These are phyloP conservation scores for Temnothorax nylanderi DNA, from an alignment of 1,140 invertebrate genomes.

Conservation along the genomic window DNA sequence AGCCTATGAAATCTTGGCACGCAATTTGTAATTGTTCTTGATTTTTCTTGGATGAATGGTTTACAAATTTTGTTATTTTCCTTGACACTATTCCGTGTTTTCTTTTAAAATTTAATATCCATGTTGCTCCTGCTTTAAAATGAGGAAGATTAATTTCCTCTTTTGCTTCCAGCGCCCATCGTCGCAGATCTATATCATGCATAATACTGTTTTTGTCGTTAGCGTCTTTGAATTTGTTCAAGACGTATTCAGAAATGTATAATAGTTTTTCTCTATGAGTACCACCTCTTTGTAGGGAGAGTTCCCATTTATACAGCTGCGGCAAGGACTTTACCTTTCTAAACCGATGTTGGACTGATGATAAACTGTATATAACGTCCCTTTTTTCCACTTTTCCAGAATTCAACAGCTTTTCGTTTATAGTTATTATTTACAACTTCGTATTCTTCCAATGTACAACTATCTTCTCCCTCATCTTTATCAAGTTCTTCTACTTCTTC, in stretches of 20 bases:
- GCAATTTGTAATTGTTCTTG: background rate
- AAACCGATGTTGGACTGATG: background rate
- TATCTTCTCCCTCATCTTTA: too few relatives aligned
- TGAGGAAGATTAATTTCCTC: background rate
- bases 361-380: background rate
- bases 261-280: background rate
- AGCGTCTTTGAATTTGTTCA: background rate
- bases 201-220: background rate
- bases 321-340: background rate
- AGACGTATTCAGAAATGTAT: background rate
- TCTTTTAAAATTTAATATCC: slow-evolving; percentile 25
- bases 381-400: background rate
- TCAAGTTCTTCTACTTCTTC: too few relatives aligned
- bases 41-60: background rate
- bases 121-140: background rate
- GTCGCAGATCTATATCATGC: background rate
- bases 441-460: too few relatives aligned
- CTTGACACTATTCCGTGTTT: background rate
- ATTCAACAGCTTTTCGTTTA: background rate
- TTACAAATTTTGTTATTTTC: slow-evolving; percentile 12
- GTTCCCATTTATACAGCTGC: background rate
- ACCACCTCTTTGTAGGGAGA: background rate
- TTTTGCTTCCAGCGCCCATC: background rate
- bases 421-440: background rate
- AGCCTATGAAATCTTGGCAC: background rate